Base-by-base conservation (phyloP, 2,888 invertebrate genomes). In the Apomyelois bistriatella region DNA sequence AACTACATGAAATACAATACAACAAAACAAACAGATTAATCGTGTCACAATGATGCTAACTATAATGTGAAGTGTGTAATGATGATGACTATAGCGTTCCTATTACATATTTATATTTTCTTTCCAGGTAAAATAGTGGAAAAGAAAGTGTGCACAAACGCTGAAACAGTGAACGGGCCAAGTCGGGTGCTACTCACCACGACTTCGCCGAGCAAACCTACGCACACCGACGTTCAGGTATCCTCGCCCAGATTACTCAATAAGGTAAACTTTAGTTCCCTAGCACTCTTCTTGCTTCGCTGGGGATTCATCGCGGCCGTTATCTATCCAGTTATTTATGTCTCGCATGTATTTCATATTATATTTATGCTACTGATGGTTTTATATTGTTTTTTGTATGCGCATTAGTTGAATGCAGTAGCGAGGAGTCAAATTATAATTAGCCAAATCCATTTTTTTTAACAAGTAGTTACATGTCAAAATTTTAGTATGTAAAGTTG, bases 91-190 rank as follows among this genome's bases (percentile, higher is more conserved):
- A n/a, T n/a, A n/a, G n/a, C n/a, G 3, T 22, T 22, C 5, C 22
- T 22, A 22, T 5, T 22, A 5, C 22, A 22, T 22, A 3, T 53
- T 9, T 16, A 38, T 10, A 9, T 7, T 15, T n/a, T 22, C 6
- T 32, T 85, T 83, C 6, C 78, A 93, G 93, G 92, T 55, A 93
- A 93, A 91, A 91, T 93, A 66, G 91, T 94, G 56, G 94, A 94
- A 68, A 91, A 91, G 78, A 93, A 92, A 76, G 93, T 92, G 76
- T 92, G 92, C 76, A 79, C 92, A 65, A 87, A 79, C 57, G 79
- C 84, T 40, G 85, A 88, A 68, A 78, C 72, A 37, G 85, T 74
- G 65, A 90, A 90, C 58, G 90, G 89, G 6, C 90, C 90, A 8
- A 81, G 81, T 66, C 66, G 86, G 58, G 87, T 85, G 46, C 75